Evolutionary conservation across 2,113 vertebrate genomes (phyloP), one percentile per base, ranked within the genome.

Genomic region (Hylia prasina): DNA sequence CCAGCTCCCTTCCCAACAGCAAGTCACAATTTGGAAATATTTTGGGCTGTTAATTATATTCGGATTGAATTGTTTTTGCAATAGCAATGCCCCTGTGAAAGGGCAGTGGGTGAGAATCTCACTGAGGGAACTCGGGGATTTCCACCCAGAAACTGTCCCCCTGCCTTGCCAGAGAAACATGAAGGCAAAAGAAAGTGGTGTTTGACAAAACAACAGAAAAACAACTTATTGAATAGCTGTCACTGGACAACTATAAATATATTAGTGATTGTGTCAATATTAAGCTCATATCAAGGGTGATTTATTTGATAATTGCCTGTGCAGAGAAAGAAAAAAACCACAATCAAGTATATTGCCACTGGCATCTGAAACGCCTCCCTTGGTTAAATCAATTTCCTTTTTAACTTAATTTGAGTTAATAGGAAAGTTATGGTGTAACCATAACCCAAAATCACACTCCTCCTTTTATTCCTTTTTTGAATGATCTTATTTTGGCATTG

Each of bases 281-380:
- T 65, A 95, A 70, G 64, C 47, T 92, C 56, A 31, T 94, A 93
- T 70, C 90, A 66, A 86, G 81, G 68, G 56, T 58, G n/a, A 82
- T 90, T 92, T 86, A 95, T 94, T 92, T 92, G 82, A 73, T 89
- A 90, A 95, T 94, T 93, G 86, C 61, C 76, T 66, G n/a, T 37
- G n/a, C 68, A 56, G 64, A 51, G 56, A 88, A 88, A 79, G 24
- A 20, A 87, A 81, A 45, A 48, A 19, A 6, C 1, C 48, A 72
- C 87, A 79, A 80, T 61, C 79, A 73, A 91, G 40, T 51, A 75
- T 83, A n/a, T 83, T 70, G 82, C 68, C 85, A 81, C 71, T 77
- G 79, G 82, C 81, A 90, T 47, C 60, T 2, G 1, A 86, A 81
- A 77, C 1, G 0, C 85, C 56, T 94, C 57, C 65, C 23, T 58